A percentile compares a stretch with the other conserved stretches of the same genome.
phyloP scores from a whole-genome alignment of 2,888 invertebrate species.

The Chloroclysta siterata region DNA sequence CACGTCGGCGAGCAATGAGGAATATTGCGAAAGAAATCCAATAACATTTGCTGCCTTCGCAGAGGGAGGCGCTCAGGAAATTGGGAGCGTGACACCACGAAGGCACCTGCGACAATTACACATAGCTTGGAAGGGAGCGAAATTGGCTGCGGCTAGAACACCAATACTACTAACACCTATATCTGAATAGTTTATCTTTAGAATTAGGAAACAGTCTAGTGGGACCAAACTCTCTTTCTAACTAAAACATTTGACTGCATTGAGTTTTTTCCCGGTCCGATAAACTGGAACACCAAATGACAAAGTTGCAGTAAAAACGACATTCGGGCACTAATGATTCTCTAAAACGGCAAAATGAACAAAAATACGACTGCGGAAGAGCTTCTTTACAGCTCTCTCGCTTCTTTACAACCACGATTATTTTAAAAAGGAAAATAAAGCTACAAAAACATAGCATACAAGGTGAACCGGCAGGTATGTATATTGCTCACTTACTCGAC shows the following conservation, averaged over 20 bases:
- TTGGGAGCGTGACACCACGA: slow-evolving; percentile 69
- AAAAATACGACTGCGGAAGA: slow-evolving; percentile 21
- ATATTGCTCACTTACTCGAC: slow-evolving; percentile 6
- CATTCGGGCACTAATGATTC: slow-evolving; percentile 27
- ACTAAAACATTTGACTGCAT: slow-evolving; percentile 21
- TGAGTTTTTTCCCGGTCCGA: slow-evolving; percentile 14
- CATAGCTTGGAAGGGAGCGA: slow-evolving; percentile 43
- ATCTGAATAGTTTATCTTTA: slow-evolving; percentile 11
- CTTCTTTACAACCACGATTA: slow-evolving; percentile 16
- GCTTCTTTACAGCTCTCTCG: slow-evolving; percentile 9
- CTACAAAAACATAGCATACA: slow-evolving; percentile 6
- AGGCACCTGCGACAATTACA: slow-evolving; percentile 68
- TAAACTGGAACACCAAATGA: slow-evolving; percentile 30
- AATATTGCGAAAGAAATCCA: slow-evolving; percentile 76
- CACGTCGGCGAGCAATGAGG: slow-evolving; percentile 64
- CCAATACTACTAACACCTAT: slow-evolving; percentile 4
- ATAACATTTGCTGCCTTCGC: slow-evolving; percentile 55
- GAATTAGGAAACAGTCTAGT: slow-evolving; percentile 11
- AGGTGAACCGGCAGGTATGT: slow-evolving; percentile 17
- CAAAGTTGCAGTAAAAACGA: slow-evolving; percentile 28
- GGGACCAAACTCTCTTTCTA: slow-evolving; percentile 16
- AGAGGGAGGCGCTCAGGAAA: slow-evolving; percentile 60
- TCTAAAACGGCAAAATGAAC: slow-evolving; percentile 20
- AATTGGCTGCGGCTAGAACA: slow-evolving; percentile 44
- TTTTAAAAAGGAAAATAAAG: slow-evolving; percentile 13